Percentiles rank a stretch among this genome's conserved stretches.
These are phyloP conservation scores for Bimastos eiseni DNA, from an alignment of 2,888 invertebrate genomes.

Conservation along the genomic window DNA sequence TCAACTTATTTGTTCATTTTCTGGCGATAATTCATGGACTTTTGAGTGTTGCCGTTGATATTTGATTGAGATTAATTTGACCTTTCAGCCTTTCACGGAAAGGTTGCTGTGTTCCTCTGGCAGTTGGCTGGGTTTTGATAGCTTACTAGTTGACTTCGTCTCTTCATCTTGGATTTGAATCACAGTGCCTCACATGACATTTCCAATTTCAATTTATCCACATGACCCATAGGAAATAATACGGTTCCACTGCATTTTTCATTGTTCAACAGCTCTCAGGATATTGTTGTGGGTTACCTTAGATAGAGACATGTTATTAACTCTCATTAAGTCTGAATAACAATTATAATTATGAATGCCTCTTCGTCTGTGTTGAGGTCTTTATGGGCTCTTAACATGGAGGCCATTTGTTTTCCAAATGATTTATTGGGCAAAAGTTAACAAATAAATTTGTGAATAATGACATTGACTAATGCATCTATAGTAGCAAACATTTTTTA, in stretches of 20 bases:
- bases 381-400: no score
- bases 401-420: no score
- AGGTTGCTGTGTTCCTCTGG: not conserved
- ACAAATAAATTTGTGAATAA: not conserved
- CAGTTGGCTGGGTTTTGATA: not conserved
- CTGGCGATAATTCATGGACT: not conserved
- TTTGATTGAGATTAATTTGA: not conserved
- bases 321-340: not conserved
- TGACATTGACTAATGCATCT: no score
- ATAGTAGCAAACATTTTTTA: not conserved
- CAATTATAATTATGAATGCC: not conserved
- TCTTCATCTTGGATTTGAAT: not conserved
- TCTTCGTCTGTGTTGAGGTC: not conserved
- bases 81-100: not conserved
- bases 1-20: not conserved
- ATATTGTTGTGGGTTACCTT: not conserved
- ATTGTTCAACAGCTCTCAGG: not conserved
- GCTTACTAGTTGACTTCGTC: not conserved
- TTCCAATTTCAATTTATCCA: not conserved
- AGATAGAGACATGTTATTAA: no score
- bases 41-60: not conserved
- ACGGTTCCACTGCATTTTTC: not conserved
- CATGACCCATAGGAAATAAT: not conserved
- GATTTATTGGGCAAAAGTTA: no score
- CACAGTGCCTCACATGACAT: not conserved